A percentile compares a stretch with the other conserved stretches of the same genome.
Conservation (phyloP, 2,888 invertebrate species). For the Tachina fera region DNA sequence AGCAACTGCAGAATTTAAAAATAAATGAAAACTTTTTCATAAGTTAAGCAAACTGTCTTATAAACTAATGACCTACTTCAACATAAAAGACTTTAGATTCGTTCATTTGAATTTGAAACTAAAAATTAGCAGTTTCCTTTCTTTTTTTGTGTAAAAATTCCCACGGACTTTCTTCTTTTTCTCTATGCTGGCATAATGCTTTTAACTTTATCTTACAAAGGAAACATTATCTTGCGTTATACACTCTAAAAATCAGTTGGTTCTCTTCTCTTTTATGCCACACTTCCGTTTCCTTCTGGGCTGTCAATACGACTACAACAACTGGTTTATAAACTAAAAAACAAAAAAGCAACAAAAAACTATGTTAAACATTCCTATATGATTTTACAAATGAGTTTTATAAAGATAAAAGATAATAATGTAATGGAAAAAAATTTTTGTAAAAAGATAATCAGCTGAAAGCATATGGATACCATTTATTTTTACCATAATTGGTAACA, state of each 20-base stretch:
- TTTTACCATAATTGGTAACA: conserved; percentile 45
- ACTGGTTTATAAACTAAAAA: background rate
- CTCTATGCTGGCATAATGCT: background rate
- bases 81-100: background rate
- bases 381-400: background rate
- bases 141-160: background rate
- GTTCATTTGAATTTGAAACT: background rate
- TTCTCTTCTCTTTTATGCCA: conserved; percentile 11
- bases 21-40: background rate
- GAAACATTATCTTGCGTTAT: conserved; percentile 46
- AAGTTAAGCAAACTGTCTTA: background rate
- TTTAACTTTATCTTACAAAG: conserved; percentile 1
- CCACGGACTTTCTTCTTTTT: background rate
- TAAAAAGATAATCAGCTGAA: background rate
- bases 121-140: background rate
- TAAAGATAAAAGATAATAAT: background rate
- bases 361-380: conserved; percentile 4
- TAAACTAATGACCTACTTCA: conserved; percentile 6
- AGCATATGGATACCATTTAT: background rate
- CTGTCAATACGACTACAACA: conserved; percentile 25
- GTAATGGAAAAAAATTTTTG: background rate
- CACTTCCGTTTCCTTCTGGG: conserved; percentile 41
- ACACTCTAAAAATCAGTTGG: conserved; percentile 42
- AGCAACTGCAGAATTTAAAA: no score
- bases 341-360: background rate